These are phyloP conservation scores for Athalia cordata DNA, from an alignment of 2,888 invertebrate species.

Conservation along the genomic window DNA sequence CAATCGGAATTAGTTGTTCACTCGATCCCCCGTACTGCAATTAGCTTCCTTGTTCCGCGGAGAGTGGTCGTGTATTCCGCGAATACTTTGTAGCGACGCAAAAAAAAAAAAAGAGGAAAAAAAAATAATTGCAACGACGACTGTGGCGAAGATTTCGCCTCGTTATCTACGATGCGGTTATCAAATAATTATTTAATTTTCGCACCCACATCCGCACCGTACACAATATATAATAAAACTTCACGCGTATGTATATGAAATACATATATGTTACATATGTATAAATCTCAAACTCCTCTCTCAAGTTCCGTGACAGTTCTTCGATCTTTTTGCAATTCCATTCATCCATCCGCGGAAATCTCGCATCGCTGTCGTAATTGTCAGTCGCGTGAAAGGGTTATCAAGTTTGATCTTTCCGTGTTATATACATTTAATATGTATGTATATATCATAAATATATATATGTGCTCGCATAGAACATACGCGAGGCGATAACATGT, in stretches of 20 bases:
- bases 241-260: not conserved
- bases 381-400: constrained; percentile 26
- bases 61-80: too few relatives aligned
- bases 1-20: too few relatives aligned
- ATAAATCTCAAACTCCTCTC: not conserved
- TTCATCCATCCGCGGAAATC: not conserved
- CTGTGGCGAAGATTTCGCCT: too few relatives aligned
- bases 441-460: not conserved
- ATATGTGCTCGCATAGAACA: not conserved
- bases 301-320: not conserved
- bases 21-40: too few relatives aligned
- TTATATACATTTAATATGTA: not conserved
- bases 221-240: not conserved
- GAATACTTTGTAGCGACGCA: too few relatives aligned
- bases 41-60: too few relatives aligned
- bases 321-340: not conserved
- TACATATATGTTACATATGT: not conserved
- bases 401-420: constrained; percentile 27
- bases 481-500: not conserved
- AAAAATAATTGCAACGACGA: too few relatives aligned
- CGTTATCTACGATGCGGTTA: not conserved
- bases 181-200: not conserved
- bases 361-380: not conserved
- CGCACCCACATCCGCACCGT: not conserved
- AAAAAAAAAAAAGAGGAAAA: too few relatives aligned